Evolutionary conservation across 2,113 vertebrate species (phyloP), one percentile per base, ranked within the genome.

Genomic region (Potamarius usumacintae): DNA sequence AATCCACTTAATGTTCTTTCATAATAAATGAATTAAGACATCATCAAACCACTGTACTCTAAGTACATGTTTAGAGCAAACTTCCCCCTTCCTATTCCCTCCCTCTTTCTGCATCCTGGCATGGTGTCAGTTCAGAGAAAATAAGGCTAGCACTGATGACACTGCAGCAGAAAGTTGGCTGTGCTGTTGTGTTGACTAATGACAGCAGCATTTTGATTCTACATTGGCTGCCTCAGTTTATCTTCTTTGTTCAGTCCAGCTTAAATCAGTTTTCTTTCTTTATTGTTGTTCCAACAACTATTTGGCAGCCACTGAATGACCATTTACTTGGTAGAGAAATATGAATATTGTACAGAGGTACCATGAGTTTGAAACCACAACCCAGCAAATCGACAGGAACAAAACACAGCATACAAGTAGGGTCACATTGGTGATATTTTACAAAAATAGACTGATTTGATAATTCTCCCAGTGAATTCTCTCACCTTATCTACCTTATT

Each of bases 91-190:
- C 48, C 5, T 52, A 12, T 25, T n/a, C 18, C 42, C 63, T 5
- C 34, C 57, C 62, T 63, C 17, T 27, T 67, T 80, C 63, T 81
- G 85, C 60, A 81, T 86, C 69, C 34, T 62, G 78, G 79, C 53
- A 82, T 60, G 30, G 25, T 82, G 63, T 87, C 65, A 74, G 53
- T 82, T 87, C 25, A 82, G 62, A 50, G 22, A 57, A 87, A 82
- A 74, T 87, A 82, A 74, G 34, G 53, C 52, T 12, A 82, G 55
- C 85, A 71, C 77, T 58, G 52, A 86, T 86, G 85, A 82, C 52
- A 82, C 78, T 71, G 62, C 77, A 74, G 52, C 65, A 71, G 20
- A 82, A 71, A 27, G 53, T 58, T 79, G 79, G 65, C 86, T 52
- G 55, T 67, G 30, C 30, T 55, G 42, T 42, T 72, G 22, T 82